Evolutionary conservation across 2,888 invertebrate species (phyloP), one percentile per base, ranked within the genome.

Genomic region (Rhorus exstirpatorius): DNA sequence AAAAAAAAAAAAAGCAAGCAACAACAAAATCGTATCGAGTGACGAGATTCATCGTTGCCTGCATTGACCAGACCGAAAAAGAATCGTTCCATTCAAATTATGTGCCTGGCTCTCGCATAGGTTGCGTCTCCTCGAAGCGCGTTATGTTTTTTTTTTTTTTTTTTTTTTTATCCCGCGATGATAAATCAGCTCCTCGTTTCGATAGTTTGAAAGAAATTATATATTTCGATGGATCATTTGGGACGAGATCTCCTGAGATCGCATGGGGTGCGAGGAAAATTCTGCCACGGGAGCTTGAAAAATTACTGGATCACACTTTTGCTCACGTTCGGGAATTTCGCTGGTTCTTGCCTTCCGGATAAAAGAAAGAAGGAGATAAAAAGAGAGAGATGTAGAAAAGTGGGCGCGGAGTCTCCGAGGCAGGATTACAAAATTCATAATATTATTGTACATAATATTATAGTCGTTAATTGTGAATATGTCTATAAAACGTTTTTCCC

Each of bases 401-500:
- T 38, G 26, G 4, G 21, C 17, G 51, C 44, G 71, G 21, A 63
- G 21, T 70, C 81, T 81, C 80, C 71, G 63, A 31, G 17, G 60
- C 72, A 61, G 49, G 77, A 74, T 55, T 31, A 81, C 75, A 70
- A 74, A 44, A 72, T 63, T 46, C 53, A 55, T 79, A 79, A 77
- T 84, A 83, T 83, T 84, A 83, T 85, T 89, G 88, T 89, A 89
- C 78, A 89, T 90, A 90, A 84, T 74, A 86, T 84, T 86, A 85
- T 89, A 88, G 87, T 84, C 87, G 87, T 90, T 88, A 86, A 88
- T 85, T 88, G 87, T 89, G 86, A 88, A 87, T 88, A 89, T 89
- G 88, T 90, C 84, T 86, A 89, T 89, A 87, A 87, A 84, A 84
- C 51, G 60, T 87, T 86, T 86, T 8, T 38, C 46, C 80, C 77